A percentile compares a stretch with the other conserved stretches of the same genome.
phyloP scores from a whole-genome alignment of 2,113 vertebrate genomes.

The Colius striatus region DNA sequence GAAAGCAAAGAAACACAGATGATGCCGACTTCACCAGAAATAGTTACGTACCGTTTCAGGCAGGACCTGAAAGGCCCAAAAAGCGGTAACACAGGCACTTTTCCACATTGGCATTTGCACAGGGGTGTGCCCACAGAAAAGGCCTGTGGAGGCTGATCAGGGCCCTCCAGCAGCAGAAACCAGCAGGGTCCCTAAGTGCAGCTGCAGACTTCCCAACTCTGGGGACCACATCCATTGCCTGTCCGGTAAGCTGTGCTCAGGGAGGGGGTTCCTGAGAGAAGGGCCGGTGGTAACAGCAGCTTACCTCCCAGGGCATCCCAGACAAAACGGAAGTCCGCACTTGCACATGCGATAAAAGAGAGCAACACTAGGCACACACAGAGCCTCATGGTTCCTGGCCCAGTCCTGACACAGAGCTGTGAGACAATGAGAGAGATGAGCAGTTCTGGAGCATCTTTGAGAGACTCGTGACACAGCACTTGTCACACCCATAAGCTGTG shows the following conservation, averaged over 20 bases:
- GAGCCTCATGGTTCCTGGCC: constrained; percentile 31
- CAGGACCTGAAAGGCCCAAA: not conserved
- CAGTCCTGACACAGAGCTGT: not conserved
- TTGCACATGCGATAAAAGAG: not conserved
- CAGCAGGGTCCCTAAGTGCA: accelerated
- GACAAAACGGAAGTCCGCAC: not conserved
- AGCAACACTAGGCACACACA: not conserved
- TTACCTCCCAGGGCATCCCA: constrained; percentile 14
- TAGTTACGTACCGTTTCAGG: not conserved
- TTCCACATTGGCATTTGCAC: not conserved
- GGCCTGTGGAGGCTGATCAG: not conserved
- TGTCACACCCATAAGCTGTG: not conserved
- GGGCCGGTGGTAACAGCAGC: not conserved
- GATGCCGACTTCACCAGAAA: not conserved
- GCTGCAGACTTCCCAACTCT: accelerated
- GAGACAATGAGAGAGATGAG: not conserved
- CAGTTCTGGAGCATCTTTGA: not conserved
- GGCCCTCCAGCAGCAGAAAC: not conserved
- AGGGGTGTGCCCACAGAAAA: not conserved
- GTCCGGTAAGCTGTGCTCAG: not conserved
- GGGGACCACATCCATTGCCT: accelerated
- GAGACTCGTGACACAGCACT: not conserved
- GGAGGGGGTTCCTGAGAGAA: not conserved
- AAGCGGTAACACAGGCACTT: not conserved
- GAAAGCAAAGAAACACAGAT: not conserved